These are phyloP conservation scores for Drosophila fulvimacula DNA, from an alignment of 2,888 invertebrate species.

Conservation along the genomic window DNA sequence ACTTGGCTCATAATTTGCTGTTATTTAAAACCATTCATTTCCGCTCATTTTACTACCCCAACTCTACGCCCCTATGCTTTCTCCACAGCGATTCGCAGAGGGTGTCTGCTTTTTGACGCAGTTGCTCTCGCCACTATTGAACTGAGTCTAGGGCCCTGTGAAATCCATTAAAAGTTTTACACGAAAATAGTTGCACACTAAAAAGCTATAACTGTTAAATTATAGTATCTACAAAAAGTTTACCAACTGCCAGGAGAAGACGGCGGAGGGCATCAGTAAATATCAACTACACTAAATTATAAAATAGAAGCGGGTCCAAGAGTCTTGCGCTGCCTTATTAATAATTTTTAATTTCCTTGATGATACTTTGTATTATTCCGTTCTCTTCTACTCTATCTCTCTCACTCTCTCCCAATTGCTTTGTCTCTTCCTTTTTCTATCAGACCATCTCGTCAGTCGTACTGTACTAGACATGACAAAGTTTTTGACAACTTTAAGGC, in stretches of 20 bases:
- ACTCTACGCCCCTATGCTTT: slow-evolving; percentile 8
- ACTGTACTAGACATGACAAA: slow-evolving; percentile 30
- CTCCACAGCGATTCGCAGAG: slow-evolving; percentile 19
- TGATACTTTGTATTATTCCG: slow-evolving; percentile 56
- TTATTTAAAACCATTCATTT: slow-evolving; percentile 81
- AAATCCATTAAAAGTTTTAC: slow-evolving; percentile 82
- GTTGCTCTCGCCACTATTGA: slow-evolving; percentile 67
- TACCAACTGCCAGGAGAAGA: slow-evolving; percentile 18
- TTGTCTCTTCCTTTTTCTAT: neutral
- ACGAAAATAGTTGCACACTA: slow-evolving; percentile 81
- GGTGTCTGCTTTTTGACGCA: slow-evolving; percentile 79
- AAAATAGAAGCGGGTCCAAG: slow-evolving; percentile 66
- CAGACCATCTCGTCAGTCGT: neutral
- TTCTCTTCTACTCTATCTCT: neutral
- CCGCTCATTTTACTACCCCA: slow-evolving; percentile 78
- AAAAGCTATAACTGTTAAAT: slow-evolving; percentile 80
- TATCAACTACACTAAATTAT: slow-evolving; percentile 73
- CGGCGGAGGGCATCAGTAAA: slow-evolving; percentile 40
- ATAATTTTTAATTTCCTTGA: slow-evolving; percentile 84
- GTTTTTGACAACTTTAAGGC: slow-evolving; percentile 48
- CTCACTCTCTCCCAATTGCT: neutral
- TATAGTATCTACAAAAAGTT: slow-evolving; percentile 76
- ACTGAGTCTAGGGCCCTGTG: slow-evolving; percentile 64
- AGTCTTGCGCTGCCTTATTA: slow-evolving; percentile 72
- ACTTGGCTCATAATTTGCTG: slow-evolving; percentile 79